phyloP scores from a whole-genome alignment of 2,797 vertebrate genomes.

The Phalloptychus januarius region DNA sequence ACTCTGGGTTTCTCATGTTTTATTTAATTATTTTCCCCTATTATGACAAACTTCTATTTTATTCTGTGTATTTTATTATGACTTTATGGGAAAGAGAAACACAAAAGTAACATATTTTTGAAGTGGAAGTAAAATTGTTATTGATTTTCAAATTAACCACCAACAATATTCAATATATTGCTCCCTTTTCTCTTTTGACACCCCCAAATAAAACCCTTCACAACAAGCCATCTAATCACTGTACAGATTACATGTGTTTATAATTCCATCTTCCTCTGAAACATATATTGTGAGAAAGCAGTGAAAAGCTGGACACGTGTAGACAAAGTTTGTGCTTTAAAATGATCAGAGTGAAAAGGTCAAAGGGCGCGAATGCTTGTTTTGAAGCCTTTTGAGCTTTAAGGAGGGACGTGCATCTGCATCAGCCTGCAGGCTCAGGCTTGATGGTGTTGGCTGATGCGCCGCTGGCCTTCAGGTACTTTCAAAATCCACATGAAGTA shows the following conservation, averaged over 20 bases:
- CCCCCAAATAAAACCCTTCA: background rate
- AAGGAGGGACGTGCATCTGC: conserved; percentile 5
- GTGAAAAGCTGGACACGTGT: background rate
- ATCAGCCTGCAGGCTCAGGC: background rate
- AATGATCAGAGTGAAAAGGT: background rate
- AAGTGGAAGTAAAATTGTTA: background rate
- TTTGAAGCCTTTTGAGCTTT: background rate
- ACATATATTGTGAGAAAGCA: background rate
- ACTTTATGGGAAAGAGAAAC: background rate
- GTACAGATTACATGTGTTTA: background rate
- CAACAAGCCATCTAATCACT: background rate
- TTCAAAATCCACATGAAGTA: background rate
- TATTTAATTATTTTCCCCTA: background rate
- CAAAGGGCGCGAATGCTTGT: background rate
- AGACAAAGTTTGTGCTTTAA: background rate
- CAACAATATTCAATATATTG: background rate
- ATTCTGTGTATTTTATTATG: background rate
- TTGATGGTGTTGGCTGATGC: background rate
- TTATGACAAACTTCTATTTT: background rate
- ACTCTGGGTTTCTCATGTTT: background rate
- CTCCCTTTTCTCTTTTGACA: background rate
- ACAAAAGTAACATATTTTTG: background rate
- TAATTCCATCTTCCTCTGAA: background rate
- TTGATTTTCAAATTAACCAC: background rate
- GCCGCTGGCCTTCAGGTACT: background rate